Conservation (phyloP, 2,797 vertebrate genomes). For the Lepilemur ruficaudatus region DNA sequence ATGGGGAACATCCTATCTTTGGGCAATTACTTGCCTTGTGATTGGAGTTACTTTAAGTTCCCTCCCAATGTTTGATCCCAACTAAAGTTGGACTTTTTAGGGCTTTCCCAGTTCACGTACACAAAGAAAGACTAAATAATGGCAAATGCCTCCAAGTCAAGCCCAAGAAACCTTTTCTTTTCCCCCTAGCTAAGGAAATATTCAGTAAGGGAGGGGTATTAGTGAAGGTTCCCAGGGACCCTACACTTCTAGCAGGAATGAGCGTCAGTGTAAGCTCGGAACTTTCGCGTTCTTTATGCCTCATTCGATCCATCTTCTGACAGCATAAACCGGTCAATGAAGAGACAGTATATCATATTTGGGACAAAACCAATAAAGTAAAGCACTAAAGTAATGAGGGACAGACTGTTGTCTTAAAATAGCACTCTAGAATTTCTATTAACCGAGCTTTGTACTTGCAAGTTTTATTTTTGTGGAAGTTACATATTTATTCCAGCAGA, state of each 20-base stretch:
- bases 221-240: fast-evolving
- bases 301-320: not conserved
- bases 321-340: not conserved
- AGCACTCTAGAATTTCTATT: not conserved
- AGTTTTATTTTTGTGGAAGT: not conserved
- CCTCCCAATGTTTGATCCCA: not conserved
- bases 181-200: not conserved
- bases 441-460: not conserved
- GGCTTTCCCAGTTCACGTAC: not conserved
- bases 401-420: not conserved
- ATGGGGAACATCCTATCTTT: not conserved
- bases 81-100: not conserved
- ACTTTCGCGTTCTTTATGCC: not conserved
- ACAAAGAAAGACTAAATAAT: not conserved
- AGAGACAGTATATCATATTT: not conserved
- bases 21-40: not conserved
- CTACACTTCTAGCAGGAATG: too few species aligned
- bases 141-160: too few species aligned
- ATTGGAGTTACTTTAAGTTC: not conserved
- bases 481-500: not conserved
- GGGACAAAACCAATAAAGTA: not conserved
- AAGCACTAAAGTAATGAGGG: not conserved
- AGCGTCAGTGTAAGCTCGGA: too few species aligned
- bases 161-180: not conserved
- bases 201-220: not conserved